phyloP scores from a whole-genome alignment of 37 sponge, comb jelly and placozoan genomes.

The Tethya wilhelma region DNA sequence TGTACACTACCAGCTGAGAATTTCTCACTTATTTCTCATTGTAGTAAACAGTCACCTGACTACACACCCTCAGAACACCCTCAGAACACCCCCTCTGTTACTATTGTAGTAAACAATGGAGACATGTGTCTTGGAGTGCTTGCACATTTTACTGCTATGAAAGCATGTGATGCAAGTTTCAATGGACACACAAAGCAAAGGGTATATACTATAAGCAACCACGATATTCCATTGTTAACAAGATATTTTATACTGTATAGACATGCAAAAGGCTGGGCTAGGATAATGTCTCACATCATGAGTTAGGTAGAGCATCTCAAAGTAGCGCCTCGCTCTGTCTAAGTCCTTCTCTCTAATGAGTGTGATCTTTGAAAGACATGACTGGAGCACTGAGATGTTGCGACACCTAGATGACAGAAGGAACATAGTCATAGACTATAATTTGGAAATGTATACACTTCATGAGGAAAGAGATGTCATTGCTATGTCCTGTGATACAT shows the following conservation, averaged over 20 bases:
- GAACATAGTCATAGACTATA: not conserved
- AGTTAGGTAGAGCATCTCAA: constrained; percentile 88
- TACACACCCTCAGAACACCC: too few species aligned
- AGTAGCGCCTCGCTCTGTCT: constrained; percentile 88
- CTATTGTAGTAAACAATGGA: too few species aligned
- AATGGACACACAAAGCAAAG: not conserved
- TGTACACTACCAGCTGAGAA: too few species aligned
- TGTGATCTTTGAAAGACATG: constrained; percentile 92
- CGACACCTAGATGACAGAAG: constrained; percentile 92
- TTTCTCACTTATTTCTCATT: too few species aligned
- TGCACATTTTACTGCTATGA: too few species aligned
- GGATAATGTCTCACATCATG: constrained; percentile 82
- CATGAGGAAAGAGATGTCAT: not conserved
- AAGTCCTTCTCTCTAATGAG: constrained; percentile 87
- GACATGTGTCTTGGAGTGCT: too few species aligned
- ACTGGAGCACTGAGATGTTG: constrained; percentile 86
- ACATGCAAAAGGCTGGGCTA: too few species aligned
- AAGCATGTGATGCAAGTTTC: too few species aligned
- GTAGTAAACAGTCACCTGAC: too few species aligned
- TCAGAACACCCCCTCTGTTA: too few species aligned
- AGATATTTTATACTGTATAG: not conserved
- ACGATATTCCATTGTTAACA: not conserved
- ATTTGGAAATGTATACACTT: too few species aligned
- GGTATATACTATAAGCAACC: not conserved
- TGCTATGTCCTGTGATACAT: not conserved